Conservation (phyloP, 2,888 invertebrate species). For the Lithophane semibrunnea region DNA sequence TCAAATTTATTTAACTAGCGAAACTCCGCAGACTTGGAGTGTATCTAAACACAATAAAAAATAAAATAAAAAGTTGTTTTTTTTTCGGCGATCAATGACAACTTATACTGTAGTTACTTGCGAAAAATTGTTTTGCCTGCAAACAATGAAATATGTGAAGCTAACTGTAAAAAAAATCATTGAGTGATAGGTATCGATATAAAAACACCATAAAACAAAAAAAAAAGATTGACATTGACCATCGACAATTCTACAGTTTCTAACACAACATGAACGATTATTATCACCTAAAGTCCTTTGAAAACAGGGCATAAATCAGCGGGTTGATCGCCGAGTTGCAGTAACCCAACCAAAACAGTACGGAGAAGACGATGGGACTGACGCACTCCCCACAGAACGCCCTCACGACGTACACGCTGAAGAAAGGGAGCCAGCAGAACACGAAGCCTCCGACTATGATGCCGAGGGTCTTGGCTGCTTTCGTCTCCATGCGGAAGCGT, state of each 20-base stretch:
- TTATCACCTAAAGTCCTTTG: constrained; percentile 94
- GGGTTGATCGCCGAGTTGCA: constrained; percentile 99
- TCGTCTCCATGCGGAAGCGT: constrained; percentile 98
- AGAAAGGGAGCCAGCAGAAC: constrained; percentile 99
- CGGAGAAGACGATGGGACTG: constrained; percentile 95
- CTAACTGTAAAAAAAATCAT: too few relatives aligned
- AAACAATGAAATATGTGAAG: too few relatives aligned
- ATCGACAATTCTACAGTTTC: background rate
- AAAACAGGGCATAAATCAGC: constrained; percentile 98
- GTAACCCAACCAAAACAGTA: constrained; percentile 99
- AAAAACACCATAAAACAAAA: too few relatives aligned
- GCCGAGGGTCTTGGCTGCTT: constrained; percentile 98
- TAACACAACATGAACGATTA: background rate
- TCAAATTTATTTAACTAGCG: too few relatives aligned
- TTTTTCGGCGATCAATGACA: too few relatives aligned
- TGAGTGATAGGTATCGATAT: too few relatives aligned
- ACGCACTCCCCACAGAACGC: constrained; percentile 97
- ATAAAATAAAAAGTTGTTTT: too few relatives aligned
- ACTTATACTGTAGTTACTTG: too few relatives aligned
- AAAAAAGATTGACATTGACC: too few relatives aligned
- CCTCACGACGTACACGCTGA: constrained; percentile 97
- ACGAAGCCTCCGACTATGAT: constrained; percentile 99
- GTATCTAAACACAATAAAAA: too few relatives aligned
- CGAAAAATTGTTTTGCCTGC: too few relatives aligned
- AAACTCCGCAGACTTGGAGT: too few relatives aligned